A percentile compares a stretch with the other conserved stretches of the same genome.
Conservation (phyloP, 2,888 invertebrate genomes). For the Actias luna region DNA sequence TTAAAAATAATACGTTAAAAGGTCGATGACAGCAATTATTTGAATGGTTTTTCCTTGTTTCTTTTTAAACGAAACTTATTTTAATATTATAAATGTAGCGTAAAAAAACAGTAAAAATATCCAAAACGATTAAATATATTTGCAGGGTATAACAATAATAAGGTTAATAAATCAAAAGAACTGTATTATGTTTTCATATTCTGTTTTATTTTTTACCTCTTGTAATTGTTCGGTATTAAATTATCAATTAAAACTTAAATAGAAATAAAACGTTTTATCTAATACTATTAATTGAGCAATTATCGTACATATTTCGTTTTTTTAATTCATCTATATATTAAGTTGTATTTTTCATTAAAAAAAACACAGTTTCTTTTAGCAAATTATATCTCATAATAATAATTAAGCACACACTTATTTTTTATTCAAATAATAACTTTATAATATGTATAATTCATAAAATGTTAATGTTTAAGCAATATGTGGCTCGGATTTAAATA, state of each 20-base stretch:
- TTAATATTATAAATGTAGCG: neutral
- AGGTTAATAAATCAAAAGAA: neutral
- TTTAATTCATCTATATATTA: no score
- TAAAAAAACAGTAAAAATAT: neutral
- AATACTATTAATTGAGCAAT: no score
- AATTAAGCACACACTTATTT: no score
- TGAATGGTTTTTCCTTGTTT: slow-evolving; percentile 10
- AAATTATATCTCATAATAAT: no score
- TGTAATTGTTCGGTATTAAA: neutral
- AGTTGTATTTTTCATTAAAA: no score
- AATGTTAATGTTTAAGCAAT: no score
- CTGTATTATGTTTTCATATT: neutral
- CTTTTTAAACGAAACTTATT: slow-evolving; percentile 8
- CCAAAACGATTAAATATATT: neutral
- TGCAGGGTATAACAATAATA: neutral
- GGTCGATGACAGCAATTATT: slow-evolving; percentile 17
- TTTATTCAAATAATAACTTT: no score
- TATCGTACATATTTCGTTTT: no score
- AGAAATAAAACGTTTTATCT: neutral
- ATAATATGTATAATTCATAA: no score
- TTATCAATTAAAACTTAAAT: neutral
- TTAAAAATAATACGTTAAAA: slow-evolving; percentile 9
- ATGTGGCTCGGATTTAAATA: no score
- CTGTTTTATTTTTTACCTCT: neutral
- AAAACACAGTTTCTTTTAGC: no score